Evolutionary conservation across 2,888 invertebrate genomes (phyloP), one percentile per base, ranked within the genome.

Genomic region (Eulithis testata): DNA sequence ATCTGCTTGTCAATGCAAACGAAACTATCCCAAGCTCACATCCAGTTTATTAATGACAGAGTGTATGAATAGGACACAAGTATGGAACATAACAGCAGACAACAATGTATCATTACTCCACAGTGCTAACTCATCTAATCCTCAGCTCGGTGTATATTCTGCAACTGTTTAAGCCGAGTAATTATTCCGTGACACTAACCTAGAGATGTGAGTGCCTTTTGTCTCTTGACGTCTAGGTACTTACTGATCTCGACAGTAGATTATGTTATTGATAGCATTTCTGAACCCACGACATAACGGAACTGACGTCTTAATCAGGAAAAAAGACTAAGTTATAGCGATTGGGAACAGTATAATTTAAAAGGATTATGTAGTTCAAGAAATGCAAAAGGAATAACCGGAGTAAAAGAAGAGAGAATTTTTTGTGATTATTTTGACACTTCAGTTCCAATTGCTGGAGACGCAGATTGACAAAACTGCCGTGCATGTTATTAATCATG

Each of bases 81-180:
- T 53, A 14, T 54, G 9, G 55, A 51, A 31, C 59, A 54, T n/a
- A 58, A 65, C 60, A 61, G 47, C 51, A 52, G 27, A 45, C 55
- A 49, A 60, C 65, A 62, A 60, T 59, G 54, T 68, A 63, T 73
- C 69, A 76, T 76, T 68, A 73, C 71, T 68, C 72, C 70, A 75
- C 77, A 76, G 70, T 77, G 75, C 70, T 73, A 70, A 73, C 71
- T 68, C 63, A 66, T 72, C 75, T 82, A 79, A 83, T 80, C 79
- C 78, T 65, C 63, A 65, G 72, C 70, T 74, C 69, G 66, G 66
- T 68, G 68, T 73, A 65, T 73, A 73, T 76, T 79, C 75, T 76
- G 71, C 73, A 72, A 73, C 67, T 72, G 75, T 71, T 77, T 77
- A 75, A 76, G 74, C 76, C 69, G 73, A 37, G 70, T 78, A 77